Base-by-base conservation (phyloP, 2,797 vertebrate species). In the Pantherophis alleghaniensis region DNA sequence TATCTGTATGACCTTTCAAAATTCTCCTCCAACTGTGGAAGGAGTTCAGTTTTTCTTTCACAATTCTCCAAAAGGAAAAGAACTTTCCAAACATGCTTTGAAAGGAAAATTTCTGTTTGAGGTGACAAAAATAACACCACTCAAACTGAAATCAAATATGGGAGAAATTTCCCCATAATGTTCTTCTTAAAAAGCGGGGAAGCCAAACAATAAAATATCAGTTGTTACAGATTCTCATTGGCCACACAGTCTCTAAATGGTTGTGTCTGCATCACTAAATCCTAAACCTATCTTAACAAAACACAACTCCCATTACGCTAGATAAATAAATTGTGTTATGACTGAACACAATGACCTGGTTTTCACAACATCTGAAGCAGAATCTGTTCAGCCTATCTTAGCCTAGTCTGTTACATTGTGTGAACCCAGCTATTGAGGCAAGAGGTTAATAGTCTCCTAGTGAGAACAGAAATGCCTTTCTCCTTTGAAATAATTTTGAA, bases 401-500 rank as follows among this genome's bases (percentile, higher is more conserved):
- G 20, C 74, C 20, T 47, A 83, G 37, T 47, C 37, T 83, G 37
- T 47, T 42, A 47, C 37, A n/a, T 74, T 24, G 20, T 22, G 74
- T 83, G 37, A 83, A 83, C 37, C 37, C 20, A 83, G 74, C 74
- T 79, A 9, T 83, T 47, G 20, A 42, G 74, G 20, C 37, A 83
- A 83, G 74, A 83, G 37, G 20, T 83, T 42, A 83, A 22, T 47
- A 83, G 18, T 47, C 37, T 83, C 20, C 74, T 47, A 24, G 74
- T 47, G 74, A 83, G 74, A 83, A 83, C 74, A 83, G 37, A 83
- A 83, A 47, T 47, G 74, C 37, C 20, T 47, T 83, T 79, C 37
- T 79, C 74, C 74, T 47, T 92, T 91, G 91, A 63, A 92, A 59
- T 86, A 92, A 94, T 93, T 92, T 87, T 93, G 63, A 91, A 94